Base-by-base conservation (phyloP, 2,888 invertebrate genomes). In the Brachyptera putata region DNA sequence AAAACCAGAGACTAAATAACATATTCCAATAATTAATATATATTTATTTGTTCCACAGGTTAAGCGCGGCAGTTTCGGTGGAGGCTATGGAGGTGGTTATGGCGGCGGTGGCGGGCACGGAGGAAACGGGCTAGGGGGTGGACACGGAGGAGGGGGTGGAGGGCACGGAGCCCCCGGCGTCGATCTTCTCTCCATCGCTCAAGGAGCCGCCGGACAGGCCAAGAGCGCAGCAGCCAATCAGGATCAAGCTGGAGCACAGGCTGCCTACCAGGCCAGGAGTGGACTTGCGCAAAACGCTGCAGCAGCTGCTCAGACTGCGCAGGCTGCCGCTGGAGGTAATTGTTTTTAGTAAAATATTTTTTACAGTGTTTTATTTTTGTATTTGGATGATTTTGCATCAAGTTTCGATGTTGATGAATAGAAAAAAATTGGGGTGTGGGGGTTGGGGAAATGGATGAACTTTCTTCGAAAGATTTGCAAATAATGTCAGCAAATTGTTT, bases 121-220 rank as follows among this genome's bases (percentile, higher is more conserved):
- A 4, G 18, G n/a, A 16, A 11, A 11, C 5, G 11, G 18, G 4
- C 16, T 11, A 2, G 43, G 43, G 16, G 7, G n/a, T n/a, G n/a
- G 16, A 2, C 11, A 21, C 18, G 25, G 14, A 4, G 41, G 22
- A n/a, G 48, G 24, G 39, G 69, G 65, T 2, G 66, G 57, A 7
- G 68, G 67, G 22, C 67, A 67, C 34, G 81, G 82, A 21, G 58
- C 46, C 21, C 61, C 57, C 30, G 88, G 89, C 62, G 85, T 86
- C 61, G 86, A 87, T 0, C 71, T 89, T 22, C 79, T 85, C 65
- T 84, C 83, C 57, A 74, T 75, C 49, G 72, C 72, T 0, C 70
- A 67, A 9, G 71, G 71, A 1, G 88, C 89, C 0, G 88, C 87
- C 0, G 85, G 87, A 16, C 43, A 43, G 21, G 43, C 43, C 21